A percentile compares a stretch with the other conserved stretches of the same genome.
These are phyloP conservation scores for Torymus tubicola DNA, from an alignment of 2,888 invertebrate genomes.

Conservation along the genomic window DNA sequence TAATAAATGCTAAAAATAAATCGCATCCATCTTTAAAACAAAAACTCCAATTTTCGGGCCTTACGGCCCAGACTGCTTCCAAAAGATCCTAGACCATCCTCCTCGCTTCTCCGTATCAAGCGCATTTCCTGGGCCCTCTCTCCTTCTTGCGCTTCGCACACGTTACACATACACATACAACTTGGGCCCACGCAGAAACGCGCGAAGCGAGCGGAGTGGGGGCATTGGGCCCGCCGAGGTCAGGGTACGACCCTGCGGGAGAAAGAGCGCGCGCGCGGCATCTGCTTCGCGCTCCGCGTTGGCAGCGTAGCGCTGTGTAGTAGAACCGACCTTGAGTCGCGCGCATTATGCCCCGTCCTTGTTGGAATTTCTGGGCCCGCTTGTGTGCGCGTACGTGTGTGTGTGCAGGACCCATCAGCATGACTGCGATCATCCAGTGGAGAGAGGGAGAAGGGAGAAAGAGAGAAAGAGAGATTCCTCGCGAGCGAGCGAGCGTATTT, in stretches of 20 bases:
- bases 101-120: no score
- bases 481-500: slow-evolving; percentile 49
- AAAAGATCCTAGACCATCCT: no score
- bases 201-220: slow-evolving; percentile 33
- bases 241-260: slow-evolving; percentile 73
- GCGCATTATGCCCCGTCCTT: slow-evolving; percentile 74
- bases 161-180: no score
- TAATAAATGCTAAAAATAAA: no score
- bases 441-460: slow-evolving; percentile 11
- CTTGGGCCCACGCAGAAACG: not conserved
- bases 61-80: no score
- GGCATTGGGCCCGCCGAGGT: slow-evolving; percentile 72
- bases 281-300: slow-evolving; percentile 22
- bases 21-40: no score
- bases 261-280: slow-evolving; percentile 25
- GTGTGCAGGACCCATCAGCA: slow-evolving; percentile 59
- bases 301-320: slow-evolving; percentile 37
- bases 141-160: no score
- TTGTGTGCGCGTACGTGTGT: slow-evolving; percentile 64
- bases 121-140: no score
- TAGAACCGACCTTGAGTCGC: slow-evolving; percentile 76
- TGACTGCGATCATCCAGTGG: slow-evolving; percentile 68
- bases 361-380: slow-evolving; percentile 73
- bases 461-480: slow-evolving; percentile 46
- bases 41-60: no score